A percentile compares a stretch with the other conserved stretches of the same genome.
phyloP scores from a whole-genome alignment of 2,888 invertebrate genomes.

The Pimpla rufipes region DNA sequence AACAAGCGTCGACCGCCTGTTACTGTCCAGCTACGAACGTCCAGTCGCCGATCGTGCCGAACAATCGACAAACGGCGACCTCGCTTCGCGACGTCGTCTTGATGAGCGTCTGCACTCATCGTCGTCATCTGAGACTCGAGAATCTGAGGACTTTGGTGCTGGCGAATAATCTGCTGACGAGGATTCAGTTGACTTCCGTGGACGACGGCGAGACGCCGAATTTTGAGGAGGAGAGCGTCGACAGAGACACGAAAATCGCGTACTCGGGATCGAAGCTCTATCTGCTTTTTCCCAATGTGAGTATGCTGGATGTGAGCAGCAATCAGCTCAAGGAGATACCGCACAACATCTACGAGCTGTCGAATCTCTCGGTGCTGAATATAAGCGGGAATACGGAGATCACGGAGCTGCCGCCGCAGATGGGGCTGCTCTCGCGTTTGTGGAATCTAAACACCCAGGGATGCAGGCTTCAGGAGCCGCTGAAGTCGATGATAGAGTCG shows the following conservation, averaged over 20 bases:
- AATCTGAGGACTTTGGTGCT: constrained; percentile 93
- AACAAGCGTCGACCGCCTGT: constrained; percentile 90
- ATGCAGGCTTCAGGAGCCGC: constrained; percentile 94
- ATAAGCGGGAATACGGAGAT: constrained; percentile 95
- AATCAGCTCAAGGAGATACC: constrained; percentile 94
- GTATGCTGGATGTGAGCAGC: constrained; percentile 97
- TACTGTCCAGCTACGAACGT: constrained; percentile 87
- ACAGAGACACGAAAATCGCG: constrained; percentile 79
- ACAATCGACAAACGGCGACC: constrained; percentile 85
- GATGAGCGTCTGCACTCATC: constrained; percentile 93
- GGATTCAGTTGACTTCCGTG: constrained; percentile 93
- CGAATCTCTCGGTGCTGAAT: constrained; percentile 96
- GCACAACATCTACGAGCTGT: constrained; percentile 93
- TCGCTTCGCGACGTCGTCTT: constrained; percentile 91
- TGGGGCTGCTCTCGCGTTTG: constrained; percentile 96
- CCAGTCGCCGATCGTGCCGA: constrained; percentile 80
- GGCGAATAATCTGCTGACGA: constrained; percentile 93
- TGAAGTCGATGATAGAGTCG: constrained; percentile 95
- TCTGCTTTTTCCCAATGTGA: constrained; percentile 96
- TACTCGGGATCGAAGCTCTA: constrained; percentile 80
- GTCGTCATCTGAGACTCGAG: constrained; percentile 94
- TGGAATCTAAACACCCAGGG: constrained; percentile 98
- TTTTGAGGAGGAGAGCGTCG: constrained; percentile 86
- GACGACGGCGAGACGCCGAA: constrained; percentile 90
- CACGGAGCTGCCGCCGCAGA: constrained; percentile 96